Percentiles rank a stretch among this genome's conserved stretches.
These are phyloP conservation scores for Callorhinus ursinus DNA, from an alignment of 2,113 vertebrate genomes.

Conservation along the genomic window DNA sequence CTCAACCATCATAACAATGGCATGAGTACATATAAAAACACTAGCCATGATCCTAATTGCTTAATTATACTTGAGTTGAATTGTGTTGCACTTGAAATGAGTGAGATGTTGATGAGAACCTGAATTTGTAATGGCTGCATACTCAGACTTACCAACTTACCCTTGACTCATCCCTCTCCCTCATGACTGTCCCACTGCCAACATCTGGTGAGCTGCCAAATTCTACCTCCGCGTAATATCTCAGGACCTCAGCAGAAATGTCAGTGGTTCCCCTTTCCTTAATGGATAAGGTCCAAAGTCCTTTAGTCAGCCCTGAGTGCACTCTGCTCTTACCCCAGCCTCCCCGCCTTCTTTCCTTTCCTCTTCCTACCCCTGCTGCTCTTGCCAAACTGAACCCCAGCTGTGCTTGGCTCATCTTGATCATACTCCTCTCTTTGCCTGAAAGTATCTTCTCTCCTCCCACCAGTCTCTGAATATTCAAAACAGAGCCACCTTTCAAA, in stretches of 20 bases:
- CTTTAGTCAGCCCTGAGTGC: background rate
- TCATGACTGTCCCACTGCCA: background rate
- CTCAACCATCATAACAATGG: background rate
- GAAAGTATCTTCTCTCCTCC: background rate
- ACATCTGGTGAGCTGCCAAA: background rate
- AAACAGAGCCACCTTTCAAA: background rate
- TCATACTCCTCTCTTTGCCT: background rate
- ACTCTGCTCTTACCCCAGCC: background rate
- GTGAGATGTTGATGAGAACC: background rate
- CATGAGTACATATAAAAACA: background rate
- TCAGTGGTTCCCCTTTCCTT: background rate
- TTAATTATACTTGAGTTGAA: slow-evolving; percentile 29
- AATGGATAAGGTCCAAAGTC: background rate
- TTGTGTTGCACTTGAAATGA: background rate
- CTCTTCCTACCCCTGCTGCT: background rate
- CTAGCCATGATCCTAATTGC: background rate
- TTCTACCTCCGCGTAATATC: background rate
- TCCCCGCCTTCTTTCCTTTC: background rate
- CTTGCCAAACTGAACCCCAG: background rate
- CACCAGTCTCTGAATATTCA: background rate
- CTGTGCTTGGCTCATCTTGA: background rate
- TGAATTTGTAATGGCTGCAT: background rate
- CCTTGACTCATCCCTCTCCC: background rate
- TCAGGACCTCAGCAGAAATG: background rate
- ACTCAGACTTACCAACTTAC: background rate